Base-by-base conservation (phyloP, 2,797 vertebrate genomes). In the Rhabdophis nuchalis region DNA sequence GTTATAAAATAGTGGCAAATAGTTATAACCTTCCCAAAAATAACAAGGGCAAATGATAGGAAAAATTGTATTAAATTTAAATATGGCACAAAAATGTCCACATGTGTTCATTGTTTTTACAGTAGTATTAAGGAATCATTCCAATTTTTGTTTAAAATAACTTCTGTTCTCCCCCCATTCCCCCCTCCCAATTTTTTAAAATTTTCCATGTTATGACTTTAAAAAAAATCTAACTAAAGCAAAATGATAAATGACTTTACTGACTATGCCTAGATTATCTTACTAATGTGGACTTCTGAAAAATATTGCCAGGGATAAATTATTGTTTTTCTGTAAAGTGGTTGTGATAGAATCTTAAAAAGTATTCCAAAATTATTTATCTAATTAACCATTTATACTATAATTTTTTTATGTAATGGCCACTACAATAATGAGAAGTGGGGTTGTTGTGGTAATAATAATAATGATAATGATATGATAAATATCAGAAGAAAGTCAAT, bases 141-240 rank as follows among this genome's bases (percentile, higher is more conserved):
- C 93, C 86, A 56, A 94, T 57, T 89, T 95, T 86, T 3, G 56
- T 57, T 57, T 57, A 85, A 64, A 94, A 7, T 29, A 88, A n/a
- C 32, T 85, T 60, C 27, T 61, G 10, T 58, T 23, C 18, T 25
- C 25, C 60, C 60, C 27, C 60, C 25, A 5, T 20, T 23, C 18
- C 5, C 56, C 0, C 27, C 60, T 1, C 10, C 10, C 29, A 87
- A 7, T 16, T 93, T 92, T 93, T 94, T 10, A 12, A 20, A 90
- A 50, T 90, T 89, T 52, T 91, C 1, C 5, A 9, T 56, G 93
- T 96, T 92, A 92, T 90, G 86, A 86, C 41, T 94, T 90, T 56
- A 86, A 93, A 95, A 92, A 92, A 36, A 50, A 23, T 88, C 36
- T 86, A 93, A 91, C 93, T 96, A 94, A 94, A 94, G 93, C 27